Evolutionary conservation across 2,113 vertebrate species (phyloP), one percentile per base, ranked within the genome.

Genomic region (Motacilla alba): DNA sequence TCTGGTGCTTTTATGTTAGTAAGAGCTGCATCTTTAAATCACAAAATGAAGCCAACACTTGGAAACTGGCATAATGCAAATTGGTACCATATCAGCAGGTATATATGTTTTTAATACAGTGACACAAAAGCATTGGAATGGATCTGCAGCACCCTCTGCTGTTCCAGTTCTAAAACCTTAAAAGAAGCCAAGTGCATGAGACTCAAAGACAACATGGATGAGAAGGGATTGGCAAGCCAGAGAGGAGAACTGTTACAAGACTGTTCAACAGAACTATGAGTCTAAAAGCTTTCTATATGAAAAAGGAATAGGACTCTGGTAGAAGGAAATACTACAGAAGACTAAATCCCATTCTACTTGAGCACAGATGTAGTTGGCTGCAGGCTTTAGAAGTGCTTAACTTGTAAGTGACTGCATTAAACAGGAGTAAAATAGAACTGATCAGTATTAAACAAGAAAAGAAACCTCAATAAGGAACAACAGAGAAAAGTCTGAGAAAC

Each of bases 91-190:
- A 27, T 22, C 64, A 14, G 23, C 12, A 76, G 11, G 7, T 27
- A 66, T 23, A 15, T 7, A 30, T 0, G 0, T 30, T 80, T 74
- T 76, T 39, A 47, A 60, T 11, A 69, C 3, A 82, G 2, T 1
- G 7, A 77, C 41, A 85, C 18, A n/a, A 44, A 56, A 78, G 17
- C 44, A 62, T 3, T 67, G 50, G 16, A 21, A 24, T 79, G 28
- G 43, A 83, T 37, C 50, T 88, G 47, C 79, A 94, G 88, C 88
- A 92, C 90, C 85, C 59, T 93, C 93, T 95, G 64, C 82, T 92
- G 79, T 17, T 86, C 20, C 39, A 74, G 44, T 37, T 77, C 30
- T 24, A 86, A 70, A 90, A 39, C 18, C 19, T 39, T 22, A 23
- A 81, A 33, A 70, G 13, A 17, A 44, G 4, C 9, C 18, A 86